Evolutionary conservation across 2,888 invertebrate species (phyloP), one percentile per base, ranked within the genome.

Genomic region (Lamellibrachia columna): DNA sequence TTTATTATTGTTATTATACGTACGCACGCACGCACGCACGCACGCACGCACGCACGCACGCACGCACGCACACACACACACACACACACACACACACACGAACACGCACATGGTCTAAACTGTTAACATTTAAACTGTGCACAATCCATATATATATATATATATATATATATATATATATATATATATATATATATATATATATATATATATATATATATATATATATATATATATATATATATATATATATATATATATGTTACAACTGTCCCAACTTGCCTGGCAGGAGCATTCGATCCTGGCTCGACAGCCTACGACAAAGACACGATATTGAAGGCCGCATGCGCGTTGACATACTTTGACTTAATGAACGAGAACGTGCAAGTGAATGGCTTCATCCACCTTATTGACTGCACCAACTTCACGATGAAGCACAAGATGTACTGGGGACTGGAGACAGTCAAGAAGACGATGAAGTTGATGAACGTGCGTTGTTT

Each of bases 351-450:
- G 15, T 53, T 93, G n/a, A 91, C 90, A 90, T 52, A 91, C 53
- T 92, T 53, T 15, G 58, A 91, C 90, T 53, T 93, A 55, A 58
- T 52, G 52, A 58, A 92, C 55, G 93, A 93, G 58, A 60, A 92
- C 28, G 55, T 91, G 22, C 93, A 93, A 52, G 92, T 92, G 53
- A 91, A 90, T 40, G 93, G 93, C 11, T 91, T 93, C 53, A 55
- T 91, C 60, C 91, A 92, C 91, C n/a, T 93, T 52, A 90, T 93
- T 53, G 93, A 93, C 60, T 91, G 60, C 55, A 92, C 93, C 7
- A 91, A 92, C 53, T 92, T 93, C 90, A 90, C 53, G 52, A 75
- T 91, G 90, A 91, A 91, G 53, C 93, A 93, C 8, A 75, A 91
- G 52, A 53, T 53, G 7, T 91, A 75, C 91, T 92, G 91, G 55